Base-by-base conservation (phyloP, 2,888 invertebrate genomes). In the Agelastica alni region DNA sequence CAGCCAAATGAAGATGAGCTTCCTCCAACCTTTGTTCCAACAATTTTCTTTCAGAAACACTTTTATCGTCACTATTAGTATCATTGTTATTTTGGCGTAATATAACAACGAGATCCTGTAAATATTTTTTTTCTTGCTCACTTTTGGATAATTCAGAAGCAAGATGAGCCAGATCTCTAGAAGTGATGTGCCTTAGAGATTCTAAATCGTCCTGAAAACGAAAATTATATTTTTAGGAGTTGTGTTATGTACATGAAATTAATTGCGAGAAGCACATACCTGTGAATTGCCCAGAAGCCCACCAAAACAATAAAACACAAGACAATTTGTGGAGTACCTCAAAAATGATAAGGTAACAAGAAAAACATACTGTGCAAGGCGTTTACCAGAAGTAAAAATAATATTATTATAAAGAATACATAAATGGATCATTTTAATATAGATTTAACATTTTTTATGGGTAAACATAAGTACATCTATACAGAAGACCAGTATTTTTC, bases 1-100 rank as follows among this genome's bases (percentile, higher is more conserved):
- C 93, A 0, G 90, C 88, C 22, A 94, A 78, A 74, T 94, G 93
- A 70, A 93, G 81, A 72, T 93, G 88, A 0, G 92, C 86, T 70
- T 94, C 94, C 66, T 91, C 89, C 53, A 94, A 75, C 66, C 90
- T 86, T 56, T 90, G 83, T 60, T 91, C 88, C 20, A 93, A 78
- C 16, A 89, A 73, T 59, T 83, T 83, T 45, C 86, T 77, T 67
- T 87, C 87, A n/a, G 82, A 80, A 61, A 81, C 75, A 1, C 84
- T 75, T 63, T 83, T 79, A 54, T 71, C 67, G 61, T 85, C 85
- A 53, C 82, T 81, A 69, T 57, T 76, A 45, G 64, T 78, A 64
- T 64, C 79, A 69, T 9, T 74, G 62, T 65, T 76, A 65, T 75
- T 77, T 72, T 65, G 82, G 66, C 75, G 83, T 75, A 83, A 80